A percentile compares a stretch with the other conserved stretches of the same genome.
These are phyloP conservation scores for Hycleus cichorii DNA, from an alignment of 1,140 invertebrate genomes.

Conservation along the genomic window DNA sequence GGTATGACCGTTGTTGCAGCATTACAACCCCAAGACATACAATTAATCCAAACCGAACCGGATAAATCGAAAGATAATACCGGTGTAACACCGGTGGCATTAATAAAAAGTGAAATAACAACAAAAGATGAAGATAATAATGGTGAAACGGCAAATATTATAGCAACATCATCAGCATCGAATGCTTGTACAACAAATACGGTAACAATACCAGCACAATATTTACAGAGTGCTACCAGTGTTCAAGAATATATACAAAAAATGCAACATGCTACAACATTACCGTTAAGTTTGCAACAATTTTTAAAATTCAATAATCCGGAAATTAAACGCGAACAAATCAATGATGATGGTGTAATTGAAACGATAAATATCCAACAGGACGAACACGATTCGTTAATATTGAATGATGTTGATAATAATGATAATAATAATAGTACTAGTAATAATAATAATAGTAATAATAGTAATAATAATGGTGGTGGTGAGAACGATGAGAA, in stretches of 20 bases:
- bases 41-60: slow-evolving; percentile 39
- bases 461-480: no score
- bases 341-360: slow-evolving; percentile 35
- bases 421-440: no score
- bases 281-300: slow-evolving; percentile 46
- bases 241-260: slow-evolving; percentile 45
- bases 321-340: slow-evolving; percentile 45
- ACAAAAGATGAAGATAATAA: slow-evolving; percentile 32
- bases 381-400: neutral
- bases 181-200: slow-evolving; percentile 21
- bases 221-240: slow-evolving; percentile 38
- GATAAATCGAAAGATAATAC: slow-evolving; percentile 24
- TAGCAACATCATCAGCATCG: slow-evolving; percentile 1
- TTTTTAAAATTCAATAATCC: slow-evolving; percentile 54
- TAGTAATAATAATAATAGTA: no score
- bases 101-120: slow-evolving; percentile 46
- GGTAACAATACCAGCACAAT: slow-evolving; percentile 33
- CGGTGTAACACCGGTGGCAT: slow-evolving; percentile 43
- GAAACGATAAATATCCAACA: slow-evolving; percentile 22
- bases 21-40: slow-evolving; percentile 58
- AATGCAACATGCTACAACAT: slow-evolving; percentile 38
- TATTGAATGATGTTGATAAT: slow-evolving; percentile 9
- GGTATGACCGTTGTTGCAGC: slow-evolving; percentile 59
- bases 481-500: slow-evolving; percentile 24
- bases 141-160: slow-evolving; percentile 21